Evolutionary conservation across 2,888 invertebrate species (phyloP), one percentile per base, ranked within the genome.

Genomic region (Eremobia ochroleuca): DNA sequence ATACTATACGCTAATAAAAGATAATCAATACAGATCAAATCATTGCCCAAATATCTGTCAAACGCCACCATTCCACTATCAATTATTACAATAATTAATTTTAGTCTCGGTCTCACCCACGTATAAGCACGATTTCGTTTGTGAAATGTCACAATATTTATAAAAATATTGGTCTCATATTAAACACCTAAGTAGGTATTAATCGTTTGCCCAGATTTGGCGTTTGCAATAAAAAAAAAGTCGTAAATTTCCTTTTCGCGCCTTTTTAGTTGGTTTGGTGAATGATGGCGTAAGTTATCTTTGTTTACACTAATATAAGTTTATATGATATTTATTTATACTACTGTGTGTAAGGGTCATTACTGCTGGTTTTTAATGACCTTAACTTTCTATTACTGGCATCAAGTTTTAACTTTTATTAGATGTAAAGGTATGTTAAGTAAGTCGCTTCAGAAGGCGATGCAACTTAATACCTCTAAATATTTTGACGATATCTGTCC

Each of bases 81-180:
- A 87, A 85, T 82, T 86, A 82, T 85, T 73, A 58, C 40, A 70
- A 82, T 83, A 85, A 87, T 91, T 87, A 91, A 89, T 91, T 87
- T 83, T 79, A 72, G 82, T 73, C 83, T 80, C 77, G 72, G 80
- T 31, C 18, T 49, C 64, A 82, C 92, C 92, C 89, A 92, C 92
- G 81, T 71, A n/a, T 72, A 55, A 62, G 78, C 92, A 92, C 91
- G 92, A 92, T 86, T 90, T 91, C 86, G 84, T 82, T 86, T 77
- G 82, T 81, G 77, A 88, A 81, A 87, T 89, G 91, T 91, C 92
- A 92, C 88, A 90, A 89, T 87, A 87, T 84, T 83, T 68, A 40
- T 65, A 85, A 87, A 87, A 87, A 89, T 89, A 89, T 88, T 87
- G 78, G 79, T 83, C 73, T 80, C 61, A n/a, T 76, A 68, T 69